Base-by-base conservation (phyloP, 2,113 vertebrate genomes). In the Ramphastos sulfuratus region DNA sequence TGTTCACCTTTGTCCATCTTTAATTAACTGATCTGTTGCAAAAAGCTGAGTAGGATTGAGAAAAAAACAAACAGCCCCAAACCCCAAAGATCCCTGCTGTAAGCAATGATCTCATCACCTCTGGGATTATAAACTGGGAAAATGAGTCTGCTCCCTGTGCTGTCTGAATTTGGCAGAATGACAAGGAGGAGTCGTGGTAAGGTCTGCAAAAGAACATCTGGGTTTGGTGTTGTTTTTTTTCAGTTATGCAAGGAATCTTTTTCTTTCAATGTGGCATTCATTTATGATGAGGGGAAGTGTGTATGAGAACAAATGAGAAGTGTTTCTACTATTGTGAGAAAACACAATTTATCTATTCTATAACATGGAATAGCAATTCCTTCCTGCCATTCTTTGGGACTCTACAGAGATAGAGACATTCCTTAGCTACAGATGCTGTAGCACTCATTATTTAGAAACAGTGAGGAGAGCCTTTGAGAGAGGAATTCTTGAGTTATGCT, bases 331-430 rank as follows among this genome's bases (percentile, higher is more conserved):
- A 46, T 67, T 64, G 35, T 5, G 10, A 84, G 83, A 75, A 74
- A 89, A 84, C 44, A 50, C 44, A 42, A 1, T 55, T 85, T 83
- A 54, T 69, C 48, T 93, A 7, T 35, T 58, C 67, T 63, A 15
- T 35, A 75, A 82, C 9, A 5, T 1, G 16, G 82, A 93, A 88
- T 46, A 77, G 42, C 82, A 33, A 46, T 77, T 87, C 92, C 88
- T 90, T 82, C 82, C 83, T 66, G 82, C 18, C 54, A 18, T 71
- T 90, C 72, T 85, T 54, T 33, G 54, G 65, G 65, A 90, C 44
- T 73, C 31, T 67, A 39, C 74, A 89, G 69, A 66, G 39, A 28
- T 35, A 54, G 58, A 46, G 3, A 42, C 27, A 58, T 44, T 65
- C 67, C 50, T 59, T n/a, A 60, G 81, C 50, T 35, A 59, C 69